Evolutionary conservation across 2,113 vertebrate species (phyloP).

Genomic region (Gorsachius goisagi): DNA sequence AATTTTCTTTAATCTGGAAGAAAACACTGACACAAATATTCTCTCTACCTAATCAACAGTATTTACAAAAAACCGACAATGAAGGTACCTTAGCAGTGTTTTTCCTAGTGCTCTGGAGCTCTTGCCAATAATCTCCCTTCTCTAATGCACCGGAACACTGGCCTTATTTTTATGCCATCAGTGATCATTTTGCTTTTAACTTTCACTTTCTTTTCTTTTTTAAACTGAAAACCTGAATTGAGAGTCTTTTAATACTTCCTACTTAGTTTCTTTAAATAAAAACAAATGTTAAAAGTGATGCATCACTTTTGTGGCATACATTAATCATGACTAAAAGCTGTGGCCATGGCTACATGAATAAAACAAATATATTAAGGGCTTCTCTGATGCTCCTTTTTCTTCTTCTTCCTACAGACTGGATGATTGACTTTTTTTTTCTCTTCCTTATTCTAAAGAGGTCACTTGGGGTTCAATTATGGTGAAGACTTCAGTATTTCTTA

Average conservation of each 20-base stretch:
- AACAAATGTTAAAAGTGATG: constrained; percentile 10
- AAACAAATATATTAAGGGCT: constrained; percentile 1
- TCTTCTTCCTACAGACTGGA: background rate
- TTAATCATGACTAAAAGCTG: constrained; percentile 49
- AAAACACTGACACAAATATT: background rate
- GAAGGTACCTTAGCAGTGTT: background rate
- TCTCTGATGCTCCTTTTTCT: background rate
- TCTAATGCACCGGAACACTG: background rate
- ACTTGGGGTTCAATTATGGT: background rate
- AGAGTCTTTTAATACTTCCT: constrained; percentile 25
- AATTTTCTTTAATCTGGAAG: background rate
- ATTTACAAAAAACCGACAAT: fast-evolving
- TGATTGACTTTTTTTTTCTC: background rate
- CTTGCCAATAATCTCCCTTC: background rate
- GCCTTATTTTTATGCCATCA: background rate
- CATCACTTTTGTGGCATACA: constrained; percentile 20
- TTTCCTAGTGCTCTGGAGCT: background rate
- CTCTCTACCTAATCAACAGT: background rate
- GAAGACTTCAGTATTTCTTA: background rate
- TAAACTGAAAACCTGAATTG: background rate
- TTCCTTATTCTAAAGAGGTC: background rate
- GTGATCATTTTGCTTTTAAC: background rate
- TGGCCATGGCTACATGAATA: background rate
- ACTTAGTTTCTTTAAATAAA: constrained; percentile 36
- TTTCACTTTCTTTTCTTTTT: background rate